Percentiles rank a stretch among this genome's conserved stretches.
These are phyloP conservation scores for Lochmaea crataegi DNA, from an alignment of 2,888 invertebrate species.

Conservation along the genomic window DNA sequence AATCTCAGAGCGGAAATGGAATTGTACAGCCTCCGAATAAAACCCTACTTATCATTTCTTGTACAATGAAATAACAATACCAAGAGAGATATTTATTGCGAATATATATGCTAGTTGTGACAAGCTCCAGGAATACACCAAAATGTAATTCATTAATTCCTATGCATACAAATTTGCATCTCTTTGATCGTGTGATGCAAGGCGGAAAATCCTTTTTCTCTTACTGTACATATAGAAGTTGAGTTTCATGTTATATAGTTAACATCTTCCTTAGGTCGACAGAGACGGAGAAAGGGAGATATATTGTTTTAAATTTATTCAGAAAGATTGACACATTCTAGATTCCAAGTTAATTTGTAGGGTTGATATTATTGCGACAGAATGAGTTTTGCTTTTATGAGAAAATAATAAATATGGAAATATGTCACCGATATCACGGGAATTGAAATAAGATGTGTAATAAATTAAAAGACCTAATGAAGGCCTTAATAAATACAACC, in stretches of 20 bases:
- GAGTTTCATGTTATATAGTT: constrained; percentile 9
- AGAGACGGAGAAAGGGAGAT: neutral
- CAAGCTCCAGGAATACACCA: constrained; percentile 4
- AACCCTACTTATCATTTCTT: neutral
- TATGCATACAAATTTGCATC: constrained; percentile 15
- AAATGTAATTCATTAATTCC: constrained; percentile 17
- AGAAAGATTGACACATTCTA: neutral
- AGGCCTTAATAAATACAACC: too few species aligned
- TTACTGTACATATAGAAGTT: constrained; percentile 11
- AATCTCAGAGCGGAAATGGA: too few species aligned
- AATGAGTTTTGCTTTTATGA: too few species aligned
- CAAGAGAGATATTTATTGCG: constrained; percentile 2
- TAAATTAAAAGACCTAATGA: too few species aligned
- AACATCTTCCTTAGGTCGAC: constrained; percentile 4
- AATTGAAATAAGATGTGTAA: too few species aligned
- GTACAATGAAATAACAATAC: neutral
- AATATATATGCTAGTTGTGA: constrained; percentile 14
- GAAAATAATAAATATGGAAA: too few species aligned
- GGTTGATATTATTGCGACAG: too few species aligned
- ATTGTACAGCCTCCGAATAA: neutral
- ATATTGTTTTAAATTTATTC: neutral
- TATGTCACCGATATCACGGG: too few species aligned
- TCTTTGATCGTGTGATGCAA: constrained; percentile 13
- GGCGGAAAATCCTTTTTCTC: constrained; percentile 9
- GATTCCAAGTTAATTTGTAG: neutral